These are phyloP conservation scores for Chloroclystis v-ata DNA, from an alignment of 2,888 invertebrate genomes.

Conservation along the genomic window DNA sequence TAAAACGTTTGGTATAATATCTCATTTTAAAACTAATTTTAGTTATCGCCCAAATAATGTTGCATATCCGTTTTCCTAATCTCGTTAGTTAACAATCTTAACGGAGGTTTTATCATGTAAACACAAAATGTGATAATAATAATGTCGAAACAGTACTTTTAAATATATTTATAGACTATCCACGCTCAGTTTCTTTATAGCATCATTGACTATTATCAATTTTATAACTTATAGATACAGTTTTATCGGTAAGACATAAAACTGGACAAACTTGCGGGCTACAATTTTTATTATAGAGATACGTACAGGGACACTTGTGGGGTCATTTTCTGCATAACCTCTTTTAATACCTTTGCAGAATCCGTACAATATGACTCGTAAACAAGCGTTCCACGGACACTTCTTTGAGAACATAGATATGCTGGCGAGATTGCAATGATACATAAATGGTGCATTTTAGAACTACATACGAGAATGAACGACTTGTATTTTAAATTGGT, in stretches of 20 bases:
- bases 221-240: conserved; percentile 62
- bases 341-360: conserved; percentile 4
- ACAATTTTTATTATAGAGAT: conserved; percentile 48
- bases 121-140: conserved; percentile 45
- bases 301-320: conserved; percentile 36
- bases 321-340: conserved; percentile 40
- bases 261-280: conserved; percentile 55
- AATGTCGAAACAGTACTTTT: conserved; percentile 41
- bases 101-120: conserved; percentile 36
- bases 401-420: too few species aligned
- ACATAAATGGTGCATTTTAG: not conserved
- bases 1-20: too few species aligned
- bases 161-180: conserved; percentile 47
- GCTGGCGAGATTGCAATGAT: too few species aligned
- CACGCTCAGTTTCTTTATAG: conserved; percentile 47
- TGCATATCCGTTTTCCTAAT: too few species aligned
- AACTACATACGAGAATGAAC: too few species aligned
- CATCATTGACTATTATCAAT: conserved; percentile 56
- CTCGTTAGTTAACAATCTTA: conserved; percentile 12
- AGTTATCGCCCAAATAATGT: too few species aligned
- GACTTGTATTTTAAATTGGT: too few species aligned
- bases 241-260: conserved; percentile 63
- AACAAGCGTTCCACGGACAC: not conserved
- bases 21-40: too few species aligned
- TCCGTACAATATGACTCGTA: conserved; percentile 1